Conservation (phyloP, 1,140 invertebrate genomes). For the Sarcophaga peregrina region DNA sequence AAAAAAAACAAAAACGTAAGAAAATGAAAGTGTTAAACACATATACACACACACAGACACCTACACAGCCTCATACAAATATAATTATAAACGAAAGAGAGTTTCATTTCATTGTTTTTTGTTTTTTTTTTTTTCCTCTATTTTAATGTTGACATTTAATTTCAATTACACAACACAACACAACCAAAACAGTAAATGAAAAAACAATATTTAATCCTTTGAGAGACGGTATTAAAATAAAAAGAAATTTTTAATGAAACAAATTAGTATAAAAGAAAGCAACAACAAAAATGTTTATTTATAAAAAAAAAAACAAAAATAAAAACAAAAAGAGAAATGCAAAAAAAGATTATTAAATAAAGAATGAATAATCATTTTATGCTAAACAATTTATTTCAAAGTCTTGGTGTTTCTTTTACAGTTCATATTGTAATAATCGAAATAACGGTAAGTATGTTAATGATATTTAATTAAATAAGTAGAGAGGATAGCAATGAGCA, state of each 20-base stretch:
- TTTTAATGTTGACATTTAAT: neutral
- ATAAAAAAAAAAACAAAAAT: conserved; percentile 28
- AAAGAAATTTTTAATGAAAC: neutral
- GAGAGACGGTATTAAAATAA: neutral
- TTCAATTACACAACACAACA: neutral
- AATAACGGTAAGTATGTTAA: no score
- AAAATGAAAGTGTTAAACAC: neutral
- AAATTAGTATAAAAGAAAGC: conserved; percentile 12
- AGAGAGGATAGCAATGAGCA: no score
- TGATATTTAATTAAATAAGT: no score
- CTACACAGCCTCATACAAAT: neutral
- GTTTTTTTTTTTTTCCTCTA: neutral
- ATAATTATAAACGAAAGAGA: neutral
- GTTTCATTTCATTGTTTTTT: neutral
- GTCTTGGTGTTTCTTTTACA: neutral
- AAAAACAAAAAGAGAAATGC: neutral
- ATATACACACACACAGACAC: neutral
- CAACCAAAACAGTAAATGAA: neutral
- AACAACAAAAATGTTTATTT: conserved; percentile 36
- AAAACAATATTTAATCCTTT: conserved; percentile 32
- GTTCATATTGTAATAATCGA: no score
- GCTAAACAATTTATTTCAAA: conserved; percentile 31
- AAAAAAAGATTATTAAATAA: conserved; percentile 33
- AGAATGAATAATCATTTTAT: conserved; percentile 38
- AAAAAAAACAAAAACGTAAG: no score